Percentiles rank a stretch among this genome's conserved stretches.
phyloP scores from a whole-genome alignment of 2,113 vertebrate genomes.

The Megaceryle torquata region DNA sequence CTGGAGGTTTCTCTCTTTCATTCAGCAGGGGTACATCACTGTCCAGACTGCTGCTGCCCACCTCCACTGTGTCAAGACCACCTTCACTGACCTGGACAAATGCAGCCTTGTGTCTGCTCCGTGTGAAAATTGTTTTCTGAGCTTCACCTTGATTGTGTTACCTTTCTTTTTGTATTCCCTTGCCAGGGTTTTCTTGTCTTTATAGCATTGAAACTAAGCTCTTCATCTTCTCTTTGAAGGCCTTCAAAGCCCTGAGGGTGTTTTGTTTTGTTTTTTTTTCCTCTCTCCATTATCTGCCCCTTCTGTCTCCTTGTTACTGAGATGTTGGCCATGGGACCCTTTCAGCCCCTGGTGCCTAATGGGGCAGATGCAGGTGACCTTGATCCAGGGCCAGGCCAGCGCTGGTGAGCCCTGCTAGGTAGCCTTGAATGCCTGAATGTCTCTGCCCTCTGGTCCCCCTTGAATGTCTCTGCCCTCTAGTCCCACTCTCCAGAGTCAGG shows the following conservation, averaged over 20 bases:
- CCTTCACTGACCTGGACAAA: background rate
- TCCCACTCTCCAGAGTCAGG: accelerated
- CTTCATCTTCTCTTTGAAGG: conserved; percentile 10
- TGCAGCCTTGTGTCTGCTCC: background rate
- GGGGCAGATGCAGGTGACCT: background rate
- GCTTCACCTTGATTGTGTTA: background rate
- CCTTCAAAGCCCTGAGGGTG: background rate
- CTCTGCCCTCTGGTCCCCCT: too few species aligned
- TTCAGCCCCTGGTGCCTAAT: background rate
- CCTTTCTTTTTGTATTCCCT: background rate
- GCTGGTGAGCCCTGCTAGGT: background rate
- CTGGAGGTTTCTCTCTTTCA: background rate
- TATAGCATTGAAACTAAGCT: background rate
- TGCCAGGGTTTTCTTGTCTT: background rate
- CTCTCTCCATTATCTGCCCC: background rate
- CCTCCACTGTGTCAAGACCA: background rate
- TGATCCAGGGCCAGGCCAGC: background rate
- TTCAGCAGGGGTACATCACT: background rate
- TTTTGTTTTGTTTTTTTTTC: background rate
- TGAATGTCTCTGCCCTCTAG: background rate
- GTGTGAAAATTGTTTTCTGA: background rate
- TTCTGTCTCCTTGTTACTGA: background rate
- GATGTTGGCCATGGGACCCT: background rate
- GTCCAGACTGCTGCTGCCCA: background rate
- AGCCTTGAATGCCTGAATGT: too few species aligned